Percentiles rank a stretch among this genome's conserved stretches.
Conservation (phyloP, 2,797 vertebrate species). For the Picus viridis region DNA sequence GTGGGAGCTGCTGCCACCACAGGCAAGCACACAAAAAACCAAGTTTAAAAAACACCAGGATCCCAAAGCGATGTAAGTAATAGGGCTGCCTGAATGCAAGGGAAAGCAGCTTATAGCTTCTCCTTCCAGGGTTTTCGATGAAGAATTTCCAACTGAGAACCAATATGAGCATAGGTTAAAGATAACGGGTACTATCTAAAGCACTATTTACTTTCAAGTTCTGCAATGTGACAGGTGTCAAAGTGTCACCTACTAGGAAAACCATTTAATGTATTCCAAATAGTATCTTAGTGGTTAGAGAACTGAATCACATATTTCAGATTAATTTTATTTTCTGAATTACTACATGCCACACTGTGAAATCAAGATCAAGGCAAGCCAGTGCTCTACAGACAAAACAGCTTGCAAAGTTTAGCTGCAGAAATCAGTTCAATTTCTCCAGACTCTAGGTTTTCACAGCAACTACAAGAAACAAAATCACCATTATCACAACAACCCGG, state of each 20-base stretch:
- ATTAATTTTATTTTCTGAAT: background rate
- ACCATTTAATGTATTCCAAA: background rate
- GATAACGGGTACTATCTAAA: background rate
- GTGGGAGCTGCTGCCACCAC: background rate
- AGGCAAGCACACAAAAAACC: background rate
- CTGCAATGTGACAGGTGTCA: background rate
- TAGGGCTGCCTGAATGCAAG: accelerated
- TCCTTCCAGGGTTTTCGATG: background rate
- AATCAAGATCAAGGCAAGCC: background rate
- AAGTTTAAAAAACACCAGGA: background rate
- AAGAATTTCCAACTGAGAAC: background rate
- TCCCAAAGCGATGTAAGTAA: background rate
- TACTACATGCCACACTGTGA: background rate
- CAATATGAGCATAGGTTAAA: background rate
- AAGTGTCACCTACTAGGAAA: background rate
- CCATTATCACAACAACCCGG: accelerated
- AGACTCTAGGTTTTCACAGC: background rate
- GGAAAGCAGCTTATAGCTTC: background rate
- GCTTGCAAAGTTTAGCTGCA: background rate
- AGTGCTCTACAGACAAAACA: background rate
- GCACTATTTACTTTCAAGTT: background rate
- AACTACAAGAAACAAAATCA: background rate
- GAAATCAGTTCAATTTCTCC: background rate
- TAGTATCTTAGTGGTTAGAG: background rate
- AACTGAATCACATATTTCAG: background rate